Percentiles rank a stretch among this genome's conserved stretches.
Evolutionary conservation across 37 sponge, comb jelly and placozoan species (phyloP).

Genomic region (Corticium candelabrum): DNA sequence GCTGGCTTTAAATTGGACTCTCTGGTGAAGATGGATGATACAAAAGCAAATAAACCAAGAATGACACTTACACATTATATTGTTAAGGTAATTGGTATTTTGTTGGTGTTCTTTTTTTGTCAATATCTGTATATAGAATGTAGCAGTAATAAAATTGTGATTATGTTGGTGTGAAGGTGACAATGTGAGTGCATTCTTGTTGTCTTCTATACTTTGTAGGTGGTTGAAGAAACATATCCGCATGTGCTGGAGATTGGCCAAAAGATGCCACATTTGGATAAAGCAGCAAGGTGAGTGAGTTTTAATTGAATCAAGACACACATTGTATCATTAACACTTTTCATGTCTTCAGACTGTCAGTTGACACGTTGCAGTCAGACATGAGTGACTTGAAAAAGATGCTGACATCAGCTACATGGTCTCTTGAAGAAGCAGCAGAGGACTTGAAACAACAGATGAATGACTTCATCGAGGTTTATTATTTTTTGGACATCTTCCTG

Average conservation of each 20-base stretch:
- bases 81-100: slow-evolving; percentile 15
- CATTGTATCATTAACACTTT: no score
- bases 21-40: slow-evolving; percentile 70
- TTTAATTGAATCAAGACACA: no score
- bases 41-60: slow-evolving; percentile 70
- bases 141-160: no score
- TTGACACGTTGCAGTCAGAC: background rate
- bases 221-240: slow-evolving; percentile 17
- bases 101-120: no score
- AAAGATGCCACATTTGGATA: no score
- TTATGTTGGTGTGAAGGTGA: no score
- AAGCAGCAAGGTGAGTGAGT: no score
- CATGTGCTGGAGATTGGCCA: background rate
- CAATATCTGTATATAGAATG: no score
- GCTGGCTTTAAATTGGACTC: slow-evolving; percentile 73
- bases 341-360: background rate
- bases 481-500: no score
- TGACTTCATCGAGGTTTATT: slow-evolving; percentile 31
- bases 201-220: no score
- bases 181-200: no score
- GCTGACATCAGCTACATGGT: background rate
- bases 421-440: background rate
- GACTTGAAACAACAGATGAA: background rate
- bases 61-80: slow-evolving; percentile 74
- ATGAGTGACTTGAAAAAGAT: background rate